Percentiles rank a stretch among this genome's conserved stretches.
Conservation (phyloP, 2,888 invertebrate genomes). For the Dendrolimus pini region DNA sequence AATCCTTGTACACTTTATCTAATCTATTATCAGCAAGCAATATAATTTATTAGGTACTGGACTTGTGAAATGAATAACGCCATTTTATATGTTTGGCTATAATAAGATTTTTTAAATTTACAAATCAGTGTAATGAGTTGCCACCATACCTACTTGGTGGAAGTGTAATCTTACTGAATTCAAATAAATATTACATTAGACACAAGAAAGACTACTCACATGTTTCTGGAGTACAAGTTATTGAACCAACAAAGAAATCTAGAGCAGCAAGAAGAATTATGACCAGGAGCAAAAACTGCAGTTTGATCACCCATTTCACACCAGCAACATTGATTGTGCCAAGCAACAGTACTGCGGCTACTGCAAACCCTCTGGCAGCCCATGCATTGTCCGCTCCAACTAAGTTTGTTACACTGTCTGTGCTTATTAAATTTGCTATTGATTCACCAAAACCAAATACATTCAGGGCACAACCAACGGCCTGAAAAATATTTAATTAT, state of each 20-base stretch:
- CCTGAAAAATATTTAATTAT: slow-evolving; percentile 75
- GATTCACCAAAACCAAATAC: slow-evolving; percentile 98
- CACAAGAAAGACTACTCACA: slow-evolving; percentile 5
- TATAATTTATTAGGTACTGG: too few relatives aligned
- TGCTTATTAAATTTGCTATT: slow-evolving; percentile 89
- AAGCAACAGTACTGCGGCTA: slow-evolving; percentile 89
- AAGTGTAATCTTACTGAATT: too few relatives aligned
- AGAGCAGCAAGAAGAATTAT: slow-evolving; percentile 91
- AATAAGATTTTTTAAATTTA: too few relatives aligned
- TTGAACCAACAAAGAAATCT: slow-evolving; percentile 96
- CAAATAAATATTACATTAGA: too few relatives aligned
- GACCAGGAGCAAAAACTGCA: slow-evolving; percentile 92
- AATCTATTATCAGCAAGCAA: too few relatives aligned
- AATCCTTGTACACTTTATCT: too few relatives aligned
- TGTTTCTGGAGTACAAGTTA: slow-evolving; percentile 79
- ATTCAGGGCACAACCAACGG: slow-evolving; percentile 96
- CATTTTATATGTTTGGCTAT: too few relatives aligned
- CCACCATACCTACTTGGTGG: too few relatives aligned
- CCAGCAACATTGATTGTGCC: slow-evolving; percentile 96
- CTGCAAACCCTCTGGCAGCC: slow-evolving; percentile 92
- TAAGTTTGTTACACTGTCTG: slow-evolving; percentile 62
- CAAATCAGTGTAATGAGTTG: too few relatives aligned
- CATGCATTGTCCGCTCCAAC: slow-evolving; percentile 78
- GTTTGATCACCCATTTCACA: slow-evolving; percentile 97
- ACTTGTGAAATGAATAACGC: too few relatives aligned